A percentile compares a stretch with the other conserved stretches of the same genome.
phyloP scores from a whole-genome alignment of 2,888 invertebrate species.

The Drosophila helvetica region DNA sequence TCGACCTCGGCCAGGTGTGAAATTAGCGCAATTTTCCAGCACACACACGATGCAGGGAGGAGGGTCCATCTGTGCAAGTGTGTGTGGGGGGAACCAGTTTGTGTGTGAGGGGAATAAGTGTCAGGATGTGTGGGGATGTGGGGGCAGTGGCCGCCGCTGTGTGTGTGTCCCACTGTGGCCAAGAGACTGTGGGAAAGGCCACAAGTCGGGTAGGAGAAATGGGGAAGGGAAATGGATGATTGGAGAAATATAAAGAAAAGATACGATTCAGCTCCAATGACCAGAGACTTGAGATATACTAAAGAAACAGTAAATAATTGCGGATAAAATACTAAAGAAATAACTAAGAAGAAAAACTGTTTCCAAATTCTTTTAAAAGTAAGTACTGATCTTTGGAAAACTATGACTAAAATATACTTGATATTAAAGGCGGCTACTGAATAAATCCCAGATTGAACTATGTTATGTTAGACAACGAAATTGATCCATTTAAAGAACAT shows the following conservation, averaged over 20 bases:
- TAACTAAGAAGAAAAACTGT: too few species aligned
- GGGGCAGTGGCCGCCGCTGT: neutral
- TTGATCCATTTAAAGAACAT: too few species aligned
- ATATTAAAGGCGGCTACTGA: too few species aligned
- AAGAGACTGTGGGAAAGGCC: slow-evolving; percentile 19
- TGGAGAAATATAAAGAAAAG: too few species aligned
- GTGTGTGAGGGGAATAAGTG: neutral
- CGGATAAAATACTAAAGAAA: too few species aligned
- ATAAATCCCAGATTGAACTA: too few species aligned
- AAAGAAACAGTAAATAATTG: neutral
- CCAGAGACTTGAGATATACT: neutral
- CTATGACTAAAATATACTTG: too few species aligned
- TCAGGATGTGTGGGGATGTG: neutral
- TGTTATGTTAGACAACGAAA: too few species aligned
- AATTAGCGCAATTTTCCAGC: slow-evolving; percentile 63
- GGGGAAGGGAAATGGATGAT: neutral
- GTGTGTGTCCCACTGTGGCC: slow-evolving; percentile 28
- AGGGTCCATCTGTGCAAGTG: slow-evolving; percentile 13
- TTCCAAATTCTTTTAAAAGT: too few species aligned
- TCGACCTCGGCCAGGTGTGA: slow-evolving; percentile 58
- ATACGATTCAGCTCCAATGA: neutral
- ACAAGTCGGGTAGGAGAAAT: neutral
- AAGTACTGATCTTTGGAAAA: too few species aligned
- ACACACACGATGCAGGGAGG: slow-evolving; percentile 8
- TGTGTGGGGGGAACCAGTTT: too few species aligned